phyloP scores from a whole-genome alignment of 37 sponge, comb jelly and placozoan genomes.

The Mnemiopsis leidyi region DNA sequence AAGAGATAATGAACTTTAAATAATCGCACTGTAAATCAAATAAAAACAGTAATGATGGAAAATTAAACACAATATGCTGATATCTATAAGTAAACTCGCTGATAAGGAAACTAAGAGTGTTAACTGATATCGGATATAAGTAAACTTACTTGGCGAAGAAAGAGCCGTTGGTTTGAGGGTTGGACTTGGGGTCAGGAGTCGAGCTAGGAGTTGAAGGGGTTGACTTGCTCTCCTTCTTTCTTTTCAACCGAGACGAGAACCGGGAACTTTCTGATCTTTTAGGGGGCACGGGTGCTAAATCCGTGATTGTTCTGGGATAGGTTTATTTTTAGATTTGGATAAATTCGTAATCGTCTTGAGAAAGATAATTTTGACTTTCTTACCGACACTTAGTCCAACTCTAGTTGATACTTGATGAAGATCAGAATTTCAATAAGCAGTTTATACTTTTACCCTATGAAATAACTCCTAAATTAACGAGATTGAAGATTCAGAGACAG shows the following conservation, averaged over 20 bases:
- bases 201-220: conserved; percentile 14
- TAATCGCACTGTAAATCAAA: no score
- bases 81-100: neutral
- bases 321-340: no score
- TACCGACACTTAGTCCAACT: no score
- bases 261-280: conserved; percentile 40
- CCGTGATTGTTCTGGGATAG: conserved; percentile 2
- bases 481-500: no score
- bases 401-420: no score
- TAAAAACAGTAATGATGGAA: no score
- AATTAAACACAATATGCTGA: neutral
- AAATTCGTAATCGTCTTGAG: no score
- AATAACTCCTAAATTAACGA: no score
- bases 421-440: no score
- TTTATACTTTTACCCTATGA: no score
- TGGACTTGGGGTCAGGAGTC: neutral
- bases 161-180: neutral
- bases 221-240: conserved; percentile 55
- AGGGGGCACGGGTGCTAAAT: conserved; percentile 39
- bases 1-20: no score
- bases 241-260: conserved; percentile 47
- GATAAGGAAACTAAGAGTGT: conserved; percentile 13
- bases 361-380: no score
- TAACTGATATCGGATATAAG: neutral
- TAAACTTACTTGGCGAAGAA: conserved; percentile 62